Evolutionary conservation across 2,113 vertebrate species (phyloP).

Genomic region (Nycticebus coucang): DNA sequence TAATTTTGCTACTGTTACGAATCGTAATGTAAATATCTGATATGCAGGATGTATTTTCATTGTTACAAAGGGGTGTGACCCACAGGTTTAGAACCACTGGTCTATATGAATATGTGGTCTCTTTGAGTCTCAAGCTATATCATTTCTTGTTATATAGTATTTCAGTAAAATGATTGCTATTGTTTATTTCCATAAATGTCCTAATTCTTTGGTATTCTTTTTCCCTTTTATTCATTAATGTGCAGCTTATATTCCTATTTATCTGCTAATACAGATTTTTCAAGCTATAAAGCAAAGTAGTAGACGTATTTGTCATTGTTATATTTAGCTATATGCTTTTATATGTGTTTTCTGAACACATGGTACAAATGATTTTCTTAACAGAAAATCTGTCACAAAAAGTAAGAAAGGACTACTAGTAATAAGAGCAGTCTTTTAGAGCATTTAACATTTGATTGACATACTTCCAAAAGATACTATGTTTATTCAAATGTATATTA

Average conservation of each 20-base stretch:
- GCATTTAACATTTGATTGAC: not conserved
- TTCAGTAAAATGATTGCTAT: not conserved
- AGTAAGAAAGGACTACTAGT: not conserved
- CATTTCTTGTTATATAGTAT: not conserved
- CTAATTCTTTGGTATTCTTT: not conserved
- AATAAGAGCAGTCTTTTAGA: not conserved
- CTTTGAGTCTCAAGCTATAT: not conserved
- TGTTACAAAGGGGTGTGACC: too few species aligned
- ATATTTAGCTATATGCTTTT: not conserved
- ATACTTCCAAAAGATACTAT: constrained; percentile 4
- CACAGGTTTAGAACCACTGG: too few species aligned
- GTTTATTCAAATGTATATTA: not conserved
- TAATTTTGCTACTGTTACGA: too few species aligned
- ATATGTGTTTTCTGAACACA: not conserved
- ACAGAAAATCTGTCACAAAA: not conserved
- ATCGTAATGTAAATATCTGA: too few species aligned
- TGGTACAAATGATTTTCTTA: not conserved
- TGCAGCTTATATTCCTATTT: not conserved
- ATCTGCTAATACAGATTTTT: not conserved
- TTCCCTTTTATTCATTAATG: not conserved
- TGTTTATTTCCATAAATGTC: not conserved
- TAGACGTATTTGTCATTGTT: not conserved
- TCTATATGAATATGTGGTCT: not conserved
- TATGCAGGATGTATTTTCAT: too few species aligned
- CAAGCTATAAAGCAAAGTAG: not conserved